Base-by-base conservation (phyloP, 2,888 invertebrate species). In the Ophioninae sp. region DNA sequence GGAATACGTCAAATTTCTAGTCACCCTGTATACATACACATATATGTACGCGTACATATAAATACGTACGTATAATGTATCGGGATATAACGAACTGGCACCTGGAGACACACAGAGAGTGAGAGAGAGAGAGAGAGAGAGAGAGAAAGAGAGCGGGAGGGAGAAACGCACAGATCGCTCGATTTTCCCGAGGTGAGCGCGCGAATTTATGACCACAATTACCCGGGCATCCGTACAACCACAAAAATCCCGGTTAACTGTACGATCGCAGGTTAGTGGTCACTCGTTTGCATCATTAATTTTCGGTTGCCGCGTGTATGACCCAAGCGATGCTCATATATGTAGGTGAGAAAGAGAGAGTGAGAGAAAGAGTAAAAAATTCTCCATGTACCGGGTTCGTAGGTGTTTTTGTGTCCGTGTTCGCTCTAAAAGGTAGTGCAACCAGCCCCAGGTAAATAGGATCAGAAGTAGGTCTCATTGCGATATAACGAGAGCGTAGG, bases 131-230 rank as follows among this genome's bases (percentile, higher is more conserved):
- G 68, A 30, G 65, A 64, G n/a, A 44, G 44, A 44, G 17, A 57
- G n/a, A 41, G 50, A 41, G 64, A 69, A 30, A 20, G 50, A 39
- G 13, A 70, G 79, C 75, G 68, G 50, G 23, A 69, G 21, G 56
- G 69, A 30, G 65, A 64, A 17, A 72, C 30, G n/a, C 30, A 65
- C 57, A 30, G 61, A 39, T 64, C 17, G 65, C 62, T 78, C 75
- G 72, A 81, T 84, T 81, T 79, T 79, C 75, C 84, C 84, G 77
- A 68, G 75, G 62, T 67, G 67, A 61, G 39, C 61, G 62, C 56
- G 44, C 72, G 57, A 90, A 88, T 90, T 90, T 89, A 89, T 88
- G 85, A 82, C 87, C 83, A 85, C 89, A 88, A 89, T 90, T 89
- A 88, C 87, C 84, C 73, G 81, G 73, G 72, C 72, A 84, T 84